Percentiles rank a stretch among this genome's conserved stretches.
These are phyloP conservation scores for Ruditapes philippinarum DNA, from an alignment of 1,140 invertebrate species.

Conservation along the genomic window DNA sequence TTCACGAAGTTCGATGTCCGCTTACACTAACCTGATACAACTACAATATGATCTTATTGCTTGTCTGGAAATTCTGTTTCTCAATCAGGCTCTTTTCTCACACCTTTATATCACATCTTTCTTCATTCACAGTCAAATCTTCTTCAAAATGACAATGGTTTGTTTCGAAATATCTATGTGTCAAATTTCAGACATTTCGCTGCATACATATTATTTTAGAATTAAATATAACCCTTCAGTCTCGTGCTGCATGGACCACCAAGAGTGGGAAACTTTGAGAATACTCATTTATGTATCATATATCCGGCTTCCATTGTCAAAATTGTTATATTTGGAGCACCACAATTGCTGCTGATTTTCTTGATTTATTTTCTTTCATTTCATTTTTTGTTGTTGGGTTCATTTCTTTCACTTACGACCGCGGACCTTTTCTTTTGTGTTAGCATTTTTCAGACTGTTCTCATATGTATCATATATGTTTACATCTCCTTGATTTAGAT, in stretches of 20 bases:
- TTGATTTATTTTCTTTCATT: constrained; percentile 13
- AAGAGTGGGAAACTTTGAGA: not conserved
- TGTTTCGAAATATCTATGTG: not conserved
- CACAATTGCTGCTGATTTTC: constrained; percentile 9
- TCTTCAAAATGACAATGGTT: not conserved
- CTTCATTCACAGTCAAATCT: not conserved
- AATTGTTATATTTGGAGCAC: not conserved
- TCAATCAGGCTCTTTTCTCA: too few relatives aligned
- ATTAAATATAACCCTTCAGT: not conserved
- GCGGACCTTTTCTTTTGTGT: not conserved
- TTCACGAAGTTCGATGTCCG: too few relatives aligned
- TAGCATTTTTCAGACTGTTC: too few relatives aligned
- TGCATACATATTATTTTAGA: constrained; percentile 9
- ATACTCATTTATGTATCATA: constrained; percentile 41
- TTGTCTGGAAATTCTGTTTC: too few relatives aligned
- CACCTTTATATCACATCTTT: not conserved
- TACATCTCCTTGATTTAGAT: too few relatives aligned
- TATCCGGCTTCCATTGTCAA: not conserved
- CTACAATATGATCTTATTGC: too few relatives aligned
- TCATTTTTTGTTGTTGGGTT: not conserved
- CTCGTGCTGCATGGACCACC: constrained; percentile 24
- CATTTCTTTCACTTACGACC: constrained; percentile 10
- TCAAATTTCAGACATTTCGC: not conserved
- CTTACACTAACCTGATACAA: too few relatives aligned
- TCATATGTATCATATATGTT: too few relatives aligned